Evolutionary conservation across 2,888 invertebrate genomes (phyloP).

Genomic region (Leptogaster cylindrica): DNA sequence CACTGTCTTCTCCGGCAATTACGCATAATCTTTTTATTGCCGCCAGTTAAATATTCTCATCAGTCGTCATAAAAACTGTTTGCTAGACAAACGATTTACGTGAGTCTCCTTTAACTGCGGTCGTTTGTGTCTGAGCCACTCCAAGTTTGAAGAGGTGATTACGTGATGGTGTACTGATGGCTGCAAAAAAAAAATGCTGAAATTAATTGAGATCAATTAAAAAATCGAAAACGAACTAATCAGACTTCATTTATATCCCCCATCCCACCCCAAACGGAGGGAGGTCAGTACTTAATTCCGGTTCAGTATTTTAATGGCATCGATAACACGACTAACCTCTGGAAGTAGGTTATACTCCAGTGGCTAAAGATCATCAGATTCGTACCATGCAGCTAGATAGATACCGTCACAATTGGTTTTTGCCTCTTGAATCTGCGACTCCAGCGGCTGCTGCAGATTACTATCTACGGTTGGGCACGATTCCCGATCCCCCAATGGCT

Average conservation of each 20-base stretch:
- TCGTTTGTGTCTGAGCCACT: neutral
- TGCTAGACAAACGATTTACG: slow-evolving; percentile 15
- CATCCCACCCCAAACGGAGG: too few species aligned
- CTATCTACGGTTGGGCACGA: neutral
- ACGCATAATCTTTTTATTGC: slow-evolving; percentile 11
- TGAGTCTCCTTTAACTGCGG: too few species aligned
- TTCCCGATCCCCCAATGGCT: neutral
- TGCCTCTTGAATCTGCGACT: neutral
- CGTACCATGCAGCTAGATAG: neutral
- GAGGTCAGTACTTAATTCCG: slow-evolving; percentile 27
- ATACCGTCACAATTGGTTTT: too few species aligned
- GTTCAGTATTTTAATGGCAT: slow-evolving; percentile 31
- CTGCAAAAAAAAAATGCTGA: neutral
- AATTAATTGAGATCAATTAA: slow-evolving; percentile 29
- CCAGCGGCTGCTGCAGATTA: neutral
- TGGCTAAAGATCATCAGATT: slow-evolving; percentile 31
- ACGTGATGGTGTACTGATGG: too few species aligned
- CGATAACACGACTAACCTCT: slow-evolving; percentile 33
- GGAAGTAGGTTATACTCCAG: slow-evolving; percentile 28
- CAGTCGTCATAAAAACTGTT: slow-evolving; percentile 32
- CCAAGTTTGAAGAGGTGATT: too few species aligned
- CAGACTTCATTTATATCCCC: slow-evolving; percentile 17
- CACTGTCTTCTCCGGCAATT: slow-evolving; percentile 24
- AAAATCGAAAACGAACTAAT: slow-evolving; percentile 32
- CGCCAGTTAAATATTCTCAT: slow-evolving; percentile 30